Percentiles rank a stretch among this genome's conserved stretches.
Evolutionary conservation across 2,888 invertebrate genomes (phyloP).

Genomic region (Harpalus rubripes): DNA sequence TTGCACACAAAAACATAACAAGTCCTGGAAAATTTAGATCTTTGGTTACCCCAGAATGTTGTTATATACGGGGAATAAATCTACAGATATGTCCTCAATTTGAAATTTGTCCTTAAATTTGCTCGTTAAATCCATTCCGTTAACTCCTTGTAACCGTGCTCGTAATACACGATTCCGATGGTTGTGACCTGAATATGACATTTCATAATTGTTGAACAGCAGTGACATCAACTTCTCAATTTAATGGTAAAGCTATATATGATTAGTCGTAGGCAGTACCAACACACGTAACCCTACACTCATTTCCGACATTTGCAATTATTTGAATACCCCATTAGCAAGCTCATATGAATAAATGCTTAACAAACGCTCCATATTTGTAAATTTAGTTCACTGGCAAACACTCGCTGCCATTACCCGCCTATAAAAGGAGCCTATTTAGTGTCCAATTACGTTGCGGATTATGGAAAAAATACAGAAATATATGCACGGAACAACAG

Average conservation of each 20-base stretch:
- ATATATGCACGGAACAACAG: conserved; percentile 49
- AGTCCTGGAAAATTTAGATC: too few species aligned
- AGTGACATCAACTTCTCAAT: conserved; percentile 18
- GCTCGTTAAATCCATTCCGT: too few species aligned
- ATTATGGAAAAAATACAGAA: conserved; percentile 27
- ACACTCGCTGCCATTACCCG: conserved; percentile 50
- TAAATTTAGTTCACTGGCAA: conserved; percentile 58
- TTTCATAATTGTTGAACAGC: background rate
- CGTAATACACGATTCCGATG: too few species aligned
- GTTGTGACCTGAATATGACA: background rate
- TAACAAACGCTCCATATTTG: conserved; percentile 57
- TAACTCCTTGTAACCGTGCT: too few species aligned
- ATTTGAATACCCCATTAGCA: conserved; percentile 53
- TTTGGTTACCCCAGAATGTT: too few species aligned
- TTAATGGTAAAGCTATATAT: background rate
- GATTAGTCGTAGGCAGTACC: conserved; percentile 11
- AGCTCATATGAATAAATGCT: conserved; percentile 52
- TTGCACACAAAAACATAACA: too few species aligned
- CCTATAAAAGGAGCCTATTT: conserved; percentile 57
- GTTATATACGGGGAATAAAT: too few species aligned
- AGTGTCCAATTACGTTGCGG: conserved; percentile 48
- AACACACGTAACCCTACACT: conserved; percentile 17
- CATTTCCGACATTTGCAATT: conserved; percentile 54
- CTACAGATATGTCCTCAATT: too few species aligned
- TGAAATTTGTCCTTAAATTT: too few species aligned